Conservation (phyloP, 2,113 vertebrate genomes). For the Chunga burmeisteri region DNA sequence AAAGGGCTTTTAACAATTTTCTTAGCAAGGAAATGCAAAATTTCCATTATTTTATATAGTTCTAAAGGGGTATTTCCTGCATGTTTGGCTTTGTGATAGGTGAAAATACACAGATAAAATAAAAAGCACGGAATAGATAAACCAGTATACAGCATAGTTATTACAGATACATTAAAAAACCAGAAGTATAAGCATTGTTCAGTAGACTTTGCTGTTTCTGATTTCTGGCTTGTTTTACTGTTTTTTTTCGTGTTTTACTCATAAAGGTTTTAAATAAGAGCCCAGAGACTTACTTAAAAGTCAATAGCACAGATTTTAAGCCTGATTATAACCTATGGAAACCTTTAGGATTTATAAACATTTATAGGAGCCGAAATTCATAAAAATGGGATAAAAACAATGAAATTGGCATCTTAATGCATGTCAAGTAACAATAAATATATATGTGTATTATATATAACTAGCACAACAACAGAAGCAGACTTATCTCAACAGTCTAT, state of each 20-base stretch:
- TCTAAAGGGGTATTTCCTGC: rapidly evolving
- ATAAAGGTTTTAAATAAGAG: not conserved
- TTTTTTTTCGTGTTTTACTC: not conserved
- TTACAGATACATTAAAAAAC: not conserved
- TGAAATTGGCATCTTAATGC: not conserved
- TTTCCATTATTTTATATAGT: not conserved
- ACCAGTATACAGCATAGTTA: not conserved
- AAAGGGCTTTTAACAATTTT: not conserved
- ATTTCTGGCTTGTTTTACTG: not conserved
- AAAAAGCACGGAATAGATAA: not conserved
- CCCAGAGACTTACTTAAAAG: not conserved
- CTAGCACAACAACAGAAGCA: not conserved
- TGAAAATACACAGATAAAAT: not conserved
- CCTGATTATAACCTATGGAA: not conserved
- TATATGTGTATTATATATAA: not conserved
- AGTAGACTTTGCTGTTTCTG: not conserved
- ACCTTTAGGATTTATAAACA: not conserved
- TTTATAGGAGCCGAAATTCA: not conserved
- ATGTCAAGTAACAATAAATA: not conserved
- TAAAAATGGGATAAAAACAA: not conserved
- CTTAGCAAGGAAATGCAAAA: not conserved
- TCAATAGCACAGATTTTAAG: not conserved
- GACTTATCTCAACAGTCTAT: not conserved
- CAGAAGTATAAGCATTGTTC: not conserved
- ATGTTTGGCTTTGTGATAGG: not conserved